Base-by-base conservation (phyloP, 2,113 vertebrate species). In the Zosterops japonicus region DNA sequence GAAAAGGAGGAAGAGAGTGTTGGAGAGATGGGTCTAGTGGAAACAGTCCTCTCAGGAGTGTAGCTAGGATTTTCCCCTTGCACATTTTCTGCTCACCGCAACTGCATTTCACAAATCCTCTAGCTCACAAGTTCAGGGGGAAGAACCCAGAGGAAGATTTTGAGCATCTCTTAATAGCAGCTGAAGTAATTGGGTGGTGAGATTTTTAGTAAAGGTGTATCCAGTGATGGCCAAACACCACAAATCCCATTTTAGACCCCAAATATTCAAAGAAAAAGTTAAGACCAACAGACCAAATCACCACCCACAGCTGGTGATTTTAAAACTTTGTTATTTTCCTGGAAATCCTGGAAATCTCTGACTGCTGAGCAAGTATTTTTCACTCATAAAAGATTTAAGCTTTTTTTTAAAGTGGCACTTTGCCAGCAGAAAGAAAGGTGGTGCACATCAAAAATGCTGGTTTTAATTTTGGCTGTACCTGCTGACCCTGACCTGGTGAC, bases 391-490 rank as follows among this genome's bases (percentile, higher is more conserved):
- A 83, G 28, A 55, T 44, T 70, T 80, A 70, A 39, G 31, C n/a
- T 86, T 87, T 74, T 57, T 57, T 23, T 31, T 46, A 19, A 77
- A n/a, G 44, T 67, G 72, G 56, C 61, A 41, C 21, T 56, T 92
- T 64, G 57, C 56, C 91, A 91, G 60, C 24, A 87, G 49, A 55
- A 90, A 69, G 41, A 74, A 64, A 84, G 64, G 74, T 60, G n/a
- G 28, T 49, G 13, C 12, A 17, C 65, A 75, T 87, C 14, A 89
- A 68, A 93, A 89, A 63, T 44, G 64, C 6, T 86, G 47, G 0
- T 81, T 76, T 85, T 50, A 60, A 64, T 79, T 92, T 84, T 84
- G 69, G 60, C 69, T 53, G 71, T 65, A 92, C 56, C 86, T 94
- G 86, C 67, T 89, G 71, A 67, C 64, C 68, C n/a, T 86, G 75